Base-by-base conservation (phyloP, 2,888 invertebrate genomes). In the Temnothorax ravouxi region DNA sequence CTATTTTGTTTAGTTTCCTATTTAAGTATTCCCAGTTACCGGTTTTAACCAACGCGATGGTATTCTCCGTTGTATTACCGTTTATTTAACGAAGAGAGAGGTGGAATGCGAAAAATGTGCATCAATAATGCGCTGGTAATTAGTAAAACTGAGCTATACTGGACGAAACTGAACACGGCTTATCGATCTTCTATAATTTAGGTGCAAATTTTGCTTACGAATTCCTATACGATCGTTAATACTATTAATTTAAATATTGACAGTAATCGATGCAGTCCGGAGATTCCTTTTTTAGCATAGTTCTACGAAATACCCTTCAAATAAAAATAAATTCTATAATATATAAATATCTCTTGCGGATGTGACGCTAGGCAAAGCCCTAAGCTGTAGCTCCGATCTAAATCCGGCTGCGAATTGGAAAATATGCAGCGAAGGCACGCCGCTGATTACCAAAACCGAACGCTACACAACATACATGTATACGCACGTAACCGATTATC, bases 361-460 rank as follows among this genome's bases (percentile, higher is more conserved):
- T 25, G 18, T 25, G 18, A 25, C 11, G 56, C 2, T 13, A 41
- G 18, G 21, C 11, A 44, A 21, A 13, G 13, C 1, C n/a, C 13
- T 29, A 15, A 62, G 18, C 1, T 56, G 34, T 6, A 64, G 25
- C 41, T 52, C 8, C 38, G 18, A n/a, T 52, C 11, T 52, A 52
- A 64, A 76, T 76, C 38, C 38, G 21, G 15, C 47, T 64, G n/a
- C 34, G n/a, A 66, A 38, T 41, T 77, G 29, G 44, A 77, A 77
- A 77, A 77, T 67, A 11, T 52, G 41, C 41, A 9, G 1, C 25
- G 13, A 52, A 18, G 6, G 13, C 25, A 41, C 44, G n/a, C 44
- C 29, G n/a, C 44, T 77, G 67, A 56, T 77, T 54, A 56, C 34
- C 29, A 67, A 66, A 76, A 67, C 29, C 44, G 15, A 77, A 54